These are phyloP conservation scores for Euplagia quadripunctaria DNA, from an alignment of 2,888 invertebrate species.

Conservation along the genomic window DNA sequence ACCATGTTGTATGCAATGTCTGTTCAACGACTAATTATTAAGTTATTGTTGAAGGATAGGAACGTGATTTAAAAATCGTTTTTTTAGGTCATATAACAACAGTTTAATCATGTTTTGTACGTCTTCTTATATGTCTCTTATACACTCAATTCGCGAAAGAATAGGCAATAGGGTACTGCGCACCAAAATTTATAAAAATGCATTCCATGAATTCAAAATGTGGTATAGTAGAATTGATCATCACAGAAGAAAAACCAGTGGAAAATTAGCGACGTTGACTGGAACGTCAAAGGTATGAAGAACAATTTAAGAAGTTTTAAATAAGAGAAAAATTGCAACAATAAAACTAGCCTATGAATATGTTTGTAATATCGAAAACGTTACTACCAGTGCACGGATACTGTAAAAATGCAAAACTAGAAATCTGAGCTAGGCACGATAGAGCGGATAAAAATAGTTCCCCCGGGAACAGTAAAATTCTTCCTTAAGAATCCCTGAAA, in stretches of 20 bases:
- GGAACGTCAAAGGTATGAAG: background rate
- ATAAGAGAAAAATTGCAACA: background rate
- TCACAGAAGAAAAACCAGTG: background rate
- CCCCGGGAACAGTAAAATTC: background rate
- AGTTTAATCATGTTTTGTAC: too few species aligned
- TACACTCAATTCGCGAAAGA: too few species aligned
- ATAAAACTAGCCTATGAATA: background rate
- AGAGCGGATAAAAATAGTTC: background rate
- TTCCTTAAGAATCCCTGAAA: background rate
- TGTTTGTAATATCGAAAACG: background rate
- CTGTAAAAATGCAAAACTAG: background rate
- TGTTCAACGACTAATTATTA: background rate
- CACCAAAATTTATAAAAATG: too few species aligned
- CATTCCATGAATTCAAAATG: too few species aligned
- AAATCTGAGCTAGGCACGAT: background rate
- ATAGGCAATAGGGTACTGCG: too few species aligned
- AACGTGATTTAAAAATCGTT: too few species aligned
- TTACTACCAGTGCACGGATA: background rate
- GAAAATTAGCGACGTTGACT: background rate
- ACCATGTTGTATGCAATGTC: background rate
- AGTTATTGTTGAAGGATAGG: too few species aligned
- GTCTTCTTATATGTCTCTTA: background rate
- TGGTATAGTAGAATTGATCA: too few species aligned
- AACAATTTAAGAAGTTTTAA: background rate
- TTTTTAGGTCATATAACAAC: too few species aligned